These are phyloP conservation scores for Glaucidium brasilianum DNA, from an alignment of 2,113 vertebrate genomes.

Conservation along the genomic window DNA sequence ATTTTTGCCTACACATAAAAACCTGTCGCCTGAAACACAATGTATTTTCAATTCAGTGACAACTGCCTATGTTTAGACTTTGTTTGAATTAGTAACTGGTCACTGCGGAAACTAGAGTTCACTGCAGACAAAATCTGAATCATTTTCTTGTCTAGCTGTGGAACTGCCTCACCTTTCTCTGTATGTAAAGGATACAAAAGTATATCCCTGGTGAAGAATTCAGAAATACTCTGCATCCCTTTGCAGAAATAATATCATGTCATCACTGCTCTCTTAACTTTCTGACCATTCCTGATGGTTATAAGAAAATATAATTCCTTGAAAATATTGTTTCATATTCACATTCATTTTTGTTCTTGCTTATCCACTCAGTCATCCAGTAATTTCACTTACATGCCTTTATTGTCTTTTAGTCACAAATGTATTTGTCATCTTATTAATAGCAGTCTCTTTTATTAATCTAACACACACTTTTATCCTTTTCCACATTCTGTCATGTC, in stretches of 20 bases:
- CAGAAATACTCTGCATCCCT: neutral
- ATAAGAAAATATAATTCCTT: neutral
- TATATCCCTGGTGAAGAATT: neutral
- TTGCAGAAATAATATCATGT: neutral
- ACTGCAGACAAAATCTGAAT: neutral
- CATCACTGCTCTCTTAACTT: neutral
- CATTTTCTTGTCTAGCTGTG: neutral
- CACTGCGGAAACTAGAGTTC: neutral
- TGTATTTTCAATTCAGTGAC: neutral
- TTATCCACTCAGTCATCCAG: neutral
- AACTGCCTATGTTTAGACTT: neutral
- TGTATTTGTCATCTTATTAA: neutral
- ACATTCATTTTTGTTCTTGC: neutral
- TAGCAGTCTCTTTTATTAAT: neutral
- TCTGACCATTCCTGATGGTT: neutral
- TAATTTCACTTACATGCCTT: neutral
- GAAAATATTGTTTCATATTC: neutral
- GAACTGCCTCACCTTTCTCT: neutral
- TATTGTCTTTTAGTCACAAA: neutral
- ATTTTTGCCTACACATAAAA: neutral
- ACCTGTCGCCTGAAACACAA: neutral
- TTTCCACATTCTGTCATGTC: neutral
- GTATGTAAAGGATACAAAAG: neutral
- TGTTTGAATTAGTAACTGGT: neutral
- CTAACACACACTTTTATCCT: neutral